Base-by-base conservation (phyloP, 2,888 invertebrate genomes). In the Teinopalpus imperialis region DNA sequence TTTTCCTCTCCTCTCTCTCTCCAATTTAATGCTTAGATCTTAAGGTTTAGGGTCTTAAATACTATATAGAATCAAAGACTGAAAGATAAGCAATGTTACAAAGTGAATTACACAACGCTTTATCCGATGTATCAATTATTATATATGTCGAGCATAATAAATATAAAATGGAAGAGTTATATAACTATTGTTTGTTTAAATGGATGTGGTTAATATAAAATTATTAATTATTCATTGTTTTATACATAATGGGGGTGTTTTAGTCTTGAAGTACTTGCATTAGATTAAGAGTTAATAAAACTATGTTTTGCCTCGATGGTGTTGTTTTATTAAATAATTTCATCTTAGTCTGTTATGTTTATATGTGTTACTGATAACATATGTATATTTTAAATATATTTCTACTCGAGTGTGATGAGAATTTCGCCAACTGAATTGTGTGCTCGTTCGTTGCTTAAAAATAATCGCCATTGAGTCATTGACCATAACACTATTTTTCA, bases 201-300 rank as follows among this genome's bases (percentile, higher is more conserved):
- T 46, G 40, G 34, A 43, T 31, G 8, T 26, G 34, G 43, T 39
- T 52, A 49, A 36, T 48, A 40, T n/a, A n/a, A n/a, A n/a, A 43
- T 48, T 37, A 39, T 51, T 40, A 39, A 51, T 52, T 43, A 57
- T 52, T 57, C 53, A 55, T 53, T 48, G 48, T 55, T 53, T 53
- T 55, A 45, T 52, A 51, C 32, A 43, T 29, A 48, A 49, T 31
- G 43, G 48, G 44, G 43, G n/a, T 41, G 35, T 48, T 53, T 37
- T 30, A 45, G 32, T 41, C 39, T 46, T 32, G 41, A 29, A 51
- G 16, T 40, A 46, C 46, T 48, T 46, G 35, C 9, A 37, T 48
- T 27, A 26, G 31, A 43, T 29, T 13, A 31, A 24, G n/a, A 41
- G 14, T 24, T 36, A 42, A 43, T 35, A 29, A 42, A 45, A 45